phyloP scores from a whole-genome alignment of 92 coral and sea anemone genomes.

The Diadumene lineata region DNA sequence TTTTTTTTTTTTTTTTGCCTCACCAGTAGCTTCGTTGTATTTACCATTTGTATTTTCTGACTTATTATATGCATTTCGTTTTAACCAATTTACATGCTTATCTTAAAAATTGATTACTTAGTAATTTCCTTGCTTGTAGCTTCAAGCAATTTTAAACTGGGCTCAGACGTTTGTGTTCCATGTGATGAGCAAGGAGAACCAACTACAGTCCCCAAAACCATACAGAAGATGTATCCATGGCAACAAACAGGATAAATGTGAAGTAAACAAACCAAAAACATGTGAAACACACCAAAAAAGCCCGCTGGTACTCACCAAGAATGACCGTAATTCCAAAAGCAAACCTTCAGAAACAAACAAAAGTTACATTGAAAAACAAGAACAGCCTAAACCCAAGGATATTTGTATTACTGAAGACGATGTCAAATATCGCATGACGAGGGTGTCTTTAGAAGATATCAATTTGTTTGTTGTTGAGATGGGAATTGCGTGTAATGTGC shows the following conservation, averaged over 20 bases:
- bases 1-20: no score
- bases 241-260: conserved; percentile 71
- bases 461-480: conserved; percentile 86
- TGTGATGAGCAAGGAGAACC: conserved; percentile 84
- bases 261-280: conserved; percentile 7
- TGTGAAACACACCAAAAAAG: conserved; percentile 17
- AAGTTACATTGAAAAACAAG: conserved; percentile 26
- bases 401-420: conserved; percentile 90
- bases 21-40: no score
- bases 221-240: conserved; percentile 91
- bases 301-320: conserved; percentile 15
- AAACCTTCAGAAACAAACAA: conserved; percentile 3
- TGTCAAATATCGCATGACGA: conserved; percentile 85
- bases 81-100: no score
- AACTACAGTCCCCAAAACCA: conserved; percentile 65
- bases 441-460: conserved; percentile 84
- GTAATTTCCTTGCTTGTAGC: conserved; percentile 35
- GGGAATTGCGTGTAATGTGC: conserved; percentile 86
- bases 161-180: conserved; percentile 88
- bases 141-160: conserved; percentile 85
- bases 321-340: conserved; percentile 12
- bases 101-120: no score
- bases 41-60: no score
- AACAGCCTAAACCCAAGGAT: conserved; percentile 22
- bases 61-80: no score